phyloP scores from a whole-genome alignment of 2,888 invertebrate genomes.

The Andrena chrysosceles region DNA sequence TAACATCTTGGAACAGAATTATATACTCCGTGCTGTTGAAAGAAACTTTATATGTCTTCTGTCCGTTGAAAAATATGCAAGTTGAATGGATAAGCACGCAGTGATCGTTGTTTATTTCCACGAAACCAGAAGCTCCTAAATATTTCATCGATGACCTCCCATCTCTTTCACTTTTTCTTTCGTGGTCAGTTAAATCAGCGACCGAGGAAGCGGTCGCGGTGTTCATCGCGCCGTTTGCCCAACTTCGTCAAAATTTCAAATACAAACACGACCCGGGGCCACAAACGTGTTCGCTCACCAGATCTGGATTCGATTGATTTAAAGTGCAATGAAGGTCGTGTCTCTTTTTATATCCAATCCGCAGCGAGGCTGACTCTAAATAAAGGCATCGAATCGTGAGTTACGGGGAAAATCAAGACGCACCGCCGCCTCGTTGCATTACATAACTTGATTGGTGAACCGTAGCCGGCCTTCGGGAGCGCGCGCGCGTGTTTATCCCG shows the following conservation, averaged over 20 bases:
- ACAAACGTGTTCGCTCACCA: too few species aligned
- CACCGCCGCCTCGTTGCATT: conserved; percentile 35
- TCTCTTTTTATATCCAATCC: conserved; percentile 19
- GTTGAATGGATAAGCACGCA: not conserved
- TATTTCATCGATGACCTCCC: too few species aligned
- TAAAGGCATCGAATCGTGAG: conserved; percentile 33
- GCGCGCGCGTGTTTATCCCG: conserved; percentile 20
- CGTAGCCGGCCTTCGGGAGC: conserved; percentile 15
- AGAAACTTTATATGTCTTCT: too few species aligned
- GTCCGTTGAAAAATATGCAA: not conserved
- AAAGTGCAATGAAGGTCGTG: conserved; percentile 35
- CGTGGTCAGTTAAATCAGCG: too few species aligned
- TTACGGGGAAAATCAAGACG: conserved; percentile 39
- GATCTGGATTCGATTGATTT: conserved; percentile 31
- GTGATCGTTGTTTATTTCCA: not conserved
- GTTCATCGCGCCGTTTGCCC: too few species aligned
- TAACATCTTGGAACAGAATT: too few species aligned
- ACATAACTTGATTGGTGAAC: conserved; percentile 46
- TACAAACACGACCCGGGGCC: too few species aligned
- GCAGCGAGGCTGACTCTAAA: conserved; percentile 3
- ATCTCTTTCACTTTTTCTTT: too few species aligned
- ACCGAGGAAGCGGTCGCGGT: too few species aligned
- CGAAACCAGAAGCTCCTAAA: too few species aligned
- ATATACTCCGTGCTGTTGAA: too few species aligned
- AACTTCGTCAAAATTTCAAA: too few species aligned